Evolutionary conservation across 2,888 invertebrate genomes (phyloP).

Genomic region (Schizaphis graminum): DNA sequence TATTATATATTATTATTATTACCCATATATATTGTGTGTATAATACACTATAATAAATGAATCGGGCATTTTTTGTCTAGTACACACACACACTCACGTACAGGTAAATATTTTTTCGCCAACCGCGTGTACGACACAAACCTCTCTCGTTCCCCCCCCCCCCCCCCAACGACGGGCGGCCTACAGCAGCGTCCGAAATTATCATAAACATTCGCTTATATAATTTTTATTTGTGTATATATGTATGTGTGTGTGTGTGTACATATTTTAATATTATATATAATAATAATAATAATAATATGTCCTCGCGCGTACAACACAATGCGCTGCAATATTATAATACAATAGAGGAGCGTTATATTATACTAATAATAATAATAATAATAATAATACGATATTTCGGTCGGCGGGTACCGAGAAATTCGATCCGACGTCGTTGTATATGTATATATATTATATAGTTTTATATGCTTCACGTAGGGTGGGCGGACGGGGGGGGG

Average conservation of each 20-base stretch:
- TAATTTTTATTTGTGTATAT: neutral
- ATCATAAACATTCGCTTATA: neutral
- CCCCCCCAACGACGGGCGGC: neutral
- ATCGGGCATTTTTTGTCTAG: neutral
- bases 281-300: neutral
- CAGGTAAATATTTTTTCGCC: neutral
- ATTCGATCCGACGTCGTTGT: slow-evolving; percentile 33
- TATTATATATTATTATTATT: neutral
- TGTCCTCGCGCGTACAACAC: neutral
- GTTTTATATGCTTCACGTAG: neutral
- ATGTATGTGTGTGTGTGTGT: neutral
- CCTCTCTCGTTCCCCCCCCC: neutral
- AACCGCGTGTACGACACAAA: no score
- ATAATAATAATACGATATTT: slow-evolving; percentile 35
- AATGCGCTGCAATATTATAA: neutral
- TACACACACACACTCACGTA: neutral
- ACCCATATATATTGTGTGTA: no score
- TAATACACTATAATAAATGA: neutral
- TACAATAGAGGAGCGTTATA: neutral
- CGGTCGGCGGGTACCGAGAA: slow-evolving; percentile 41
- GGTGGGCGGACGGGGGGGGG: neutral
- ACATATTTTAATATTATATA: neutral
- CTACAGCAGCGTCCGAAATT: neutral
- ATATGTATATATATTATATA: neutral
- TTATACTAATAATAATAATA: neutral